Percentiles rank a stretch among this genome's conserved stretches.
These are phyloP conservation scores for Abrostola tripartita DNA, from an alignment of 2,888 invertebrate genomes.

Conservation along the genomic window DNA sequence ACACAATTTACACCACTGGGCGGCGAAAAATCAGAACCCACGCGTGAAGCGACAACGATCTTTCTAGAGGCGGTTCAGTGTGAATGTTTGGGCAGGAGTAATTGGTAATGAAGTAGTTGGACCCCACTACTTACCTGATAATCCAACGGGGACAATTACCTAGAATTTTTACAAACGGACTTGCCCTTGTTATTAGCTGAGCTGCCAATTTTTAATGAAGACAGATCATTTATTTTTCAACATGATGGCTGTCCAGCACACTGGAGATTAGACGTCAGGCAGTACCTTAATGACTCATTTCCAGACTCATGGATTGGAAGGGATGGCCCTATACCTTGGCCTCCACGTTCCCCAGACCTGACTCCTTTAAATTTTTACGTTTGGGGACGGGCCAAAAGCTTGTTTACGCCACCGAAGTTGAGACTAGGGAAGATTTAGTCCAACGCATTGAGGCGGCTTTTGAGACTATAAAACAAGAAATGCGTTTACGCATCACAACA, in stretches of 20 bases:
- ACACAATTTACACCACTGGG: too few species aligned
- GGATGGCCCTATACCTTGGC: conserved; percentile 37
- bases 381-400: conserved; percentile 31
- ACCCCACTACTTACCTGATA: too few species aligned
- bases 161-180: too few species aligned
- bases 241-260: conserved; percentile 11
- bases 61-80: too few species aligned
- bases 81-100: too few species aligned
- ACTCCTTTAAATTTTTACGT: conserved; percentile 40
- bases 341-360: conserved; percentile 44
- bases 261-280: conserved; percentile 7
- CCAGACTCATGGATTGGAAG: conserved; percentile 30
- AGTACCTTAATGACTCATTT: conserved; percentile 9
- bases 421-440: background rate
- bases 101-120: too few species aligned
- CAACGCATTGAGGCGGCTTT: background rate
- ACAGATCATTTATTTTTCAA: background rate
- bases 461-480: conserved; percentile 4
- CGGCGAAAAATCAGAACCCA: too few species aligned
- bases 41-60: too few species aligned
- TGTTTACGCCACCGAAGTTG: conserved; percentile 1
- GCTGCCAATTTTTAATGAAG: background rate
- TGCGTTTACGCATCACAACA: conserved; percentile 3
- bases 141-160: too few species aligned
- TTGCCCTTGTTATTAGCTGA: too few species aligned